Evolutionary conservation across 92 coral and sea anemone species (phyloP), one percentile per base, ranked within the genome.

Genomic region (Epizoanthus ramosus): DNA sequence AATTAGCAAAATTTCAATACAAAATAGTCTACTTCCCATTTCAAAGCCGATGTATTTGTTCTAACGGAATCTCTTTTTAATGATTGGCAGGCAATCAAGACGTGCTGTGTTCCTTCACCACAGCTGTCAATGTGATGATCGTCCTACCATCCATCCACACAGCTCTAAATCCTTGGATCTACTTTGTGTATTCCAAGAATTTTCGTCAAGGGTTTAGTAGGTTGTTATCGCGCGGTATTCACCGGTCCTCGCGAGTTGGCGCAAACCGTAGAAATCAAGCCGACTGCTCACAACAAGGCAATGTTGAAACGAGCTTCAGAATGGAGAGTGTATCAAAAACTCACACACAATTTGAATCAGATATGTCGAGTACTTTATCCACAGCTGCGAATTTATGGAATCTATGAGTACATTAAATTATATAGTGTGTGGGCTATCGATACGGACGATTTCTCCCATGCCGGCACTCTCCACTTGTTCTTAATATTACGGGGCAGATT

Each of bases 121-220:
- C 63, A 52, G 64, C 79, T 6, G 64, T 74, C 35, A 31, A 74
- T 10, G 13, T 74, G 47, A 74, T 74, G 79, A 31, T 74, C 7
- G 79, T 74, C 15, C 63, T 74, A 5, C 79, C 79, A 5, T 74
- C 79, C 6, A 5, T 74, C 24, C 24, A 74, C 64, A 56, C 79
- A 24, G 79, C 79, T 0, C 3, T 74, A 74, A 74, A 74, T 18
- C 79, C 79, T 16, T 74, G 79, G 79, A 23, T 74, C 59, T 74
- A 74, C 57, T 74, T 74, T 52, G 50, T 43, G 7, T 74, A 74
- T 74, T 74, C 79, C 14, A 73, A 73, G 23, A 73, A 73, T 17
- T 73, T 73, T 54, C 79, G 79, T 17, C 63, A 53, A 52, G 79
- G 79, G 9, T 54, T 73, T 22, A 73, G 13, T 31, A 54, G 79